Evolutionary conservation across 2,888 invertebrate genomes (phyloP).

Genomic region (Quadroppia sp.): DNA sequence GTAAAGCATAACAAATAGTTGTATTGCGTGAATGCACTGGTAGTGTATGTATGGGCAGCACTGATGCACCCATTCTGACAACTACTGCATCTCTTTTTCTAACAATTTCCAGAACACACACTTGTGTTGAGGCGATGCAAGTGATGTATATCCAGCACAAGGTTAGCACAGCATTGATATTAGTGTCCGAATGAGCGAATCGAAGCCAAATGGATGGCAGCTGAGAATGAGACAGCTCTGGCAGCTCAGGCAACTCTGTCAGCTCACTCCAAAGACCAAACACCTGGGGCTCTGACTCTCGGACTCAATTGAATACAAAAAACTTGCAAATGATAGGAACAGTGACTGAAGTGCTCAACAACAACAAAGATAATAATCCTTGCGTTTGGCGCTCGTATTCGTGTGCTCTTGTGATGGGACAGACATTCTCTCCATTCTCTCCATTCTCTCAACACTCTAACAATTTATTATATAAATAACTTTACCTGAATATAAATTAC

Average conservation of each 20-base stretch:
- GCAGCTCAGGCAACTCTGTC: not conserved
- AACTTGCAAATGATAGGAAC: slow-evolving; percentile 2
- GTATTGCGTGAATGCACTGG: slow-evolving; percentile 22
- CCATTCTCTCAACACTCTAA: not conserved
- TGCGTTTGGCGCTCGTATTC: slow-evolving; percentile 12
- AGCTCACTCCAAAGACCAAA: slow-evolving; percentile 24
- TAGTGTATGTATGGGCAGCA: slow-evolving; percentile 3
- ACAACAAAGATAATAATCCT: slow-evolving; percentile 30
- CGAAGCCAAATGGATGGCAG: slow-evolving; percentile 19
- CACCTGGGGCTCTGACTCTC: slow-evolving; percentile 27
- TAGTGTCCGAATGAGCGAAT: slow-evolving; percentile 17
- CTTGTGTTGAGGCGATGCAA: slow-evolving; percentile 2
- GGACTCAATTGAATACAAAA: not conserved
- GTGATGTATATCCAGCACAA: slow-evolving; percentile 5
- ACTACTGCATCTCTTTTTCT: slow-evolving; percentile 9
- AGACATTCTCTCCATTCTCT: not conserved
- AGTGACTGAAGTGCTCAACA: not conserved
- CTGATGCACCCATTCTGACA: slow-evolving; percentile 9
- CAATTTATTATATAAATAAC: slow-evolving; percentile 36
- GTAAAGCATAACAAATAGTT: slow-evolving; percentile 33
- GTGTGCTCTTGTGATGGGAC: slow-evolving; percentile 17
- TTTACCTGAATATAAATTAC: slow-evolving; percentile 37
- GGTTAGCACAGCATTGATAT: not conserved
- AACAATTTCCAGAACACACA: slow-evolving; percentile 22
- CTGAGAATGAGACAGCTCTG: slow-evolving; percentile 14